Percentiles rank a stretch among this genome's conserved stretches.
phyloP scores from a whole-genome alignment of 1,140 invertebrate genomes.

The Tetragnatha versicolor region DNA sequence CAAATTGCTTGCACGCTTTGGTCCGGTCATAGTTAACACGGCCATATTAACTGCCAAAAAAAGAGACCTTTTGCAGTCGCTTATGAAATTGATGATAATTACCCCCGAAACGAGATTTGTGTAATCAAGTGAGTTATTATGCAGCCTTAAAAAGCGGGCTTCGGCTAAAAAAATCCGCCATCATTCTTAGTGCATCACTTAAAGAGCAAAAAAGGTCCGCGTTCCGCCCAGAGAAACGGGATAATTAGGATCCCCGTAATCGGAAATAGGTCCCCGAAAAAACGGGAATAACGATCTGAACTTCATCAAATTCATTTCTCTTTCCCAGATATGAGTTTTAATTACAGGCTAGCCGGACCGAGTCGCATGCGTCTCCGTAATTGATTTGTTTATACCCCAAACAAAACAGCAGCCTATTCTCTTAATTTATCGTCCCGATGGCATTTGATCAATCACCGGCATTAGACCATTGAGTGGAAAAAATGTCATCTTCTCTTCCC shows the following conservation, averaged over 20 bases:
- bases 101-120: constrained; percentile 11
- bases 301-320: constrained; percentile 26
- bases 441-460: constrained; percentile 13
- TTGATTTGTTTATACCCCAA: constrained; percentile 23
- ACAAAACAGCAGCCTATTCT: constrained; percentile 5
- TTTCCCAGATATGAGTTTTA: constrained; percentile 10
- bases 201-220: not conserved
- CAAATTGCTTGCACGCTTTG: no score
- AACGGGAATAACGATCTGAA: constrained; percentile 19
- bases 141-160: not conserved
- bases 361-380: constrained; percentile 6
- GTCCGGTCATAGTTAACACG: no score
- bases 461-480: constrained; percentile 8
- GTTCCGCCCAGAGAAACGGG: constrained; percentile 16
- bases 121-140: constrained; percentile 21
- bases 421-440: constrained; percentile 7
- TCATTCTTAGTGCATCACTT: not conserved
- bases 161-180: not conserved
- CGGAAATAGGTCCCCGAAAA: constrained; percentile 12
- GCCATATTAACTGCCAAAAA: no score
- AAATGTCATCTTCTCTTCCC: not conserved
- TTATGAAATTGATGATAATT: constrained; percentile 22
- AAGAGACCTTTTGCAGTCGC: not conserved
- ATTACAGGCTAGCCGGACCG: not conserved
- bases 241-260: constrained; percentile 16